These are phyloP conservation scores for Muscicapa comitata DNA, from an alignment of 2,797 vertebrate genomes.

Conservation along the genomic window DNA sequence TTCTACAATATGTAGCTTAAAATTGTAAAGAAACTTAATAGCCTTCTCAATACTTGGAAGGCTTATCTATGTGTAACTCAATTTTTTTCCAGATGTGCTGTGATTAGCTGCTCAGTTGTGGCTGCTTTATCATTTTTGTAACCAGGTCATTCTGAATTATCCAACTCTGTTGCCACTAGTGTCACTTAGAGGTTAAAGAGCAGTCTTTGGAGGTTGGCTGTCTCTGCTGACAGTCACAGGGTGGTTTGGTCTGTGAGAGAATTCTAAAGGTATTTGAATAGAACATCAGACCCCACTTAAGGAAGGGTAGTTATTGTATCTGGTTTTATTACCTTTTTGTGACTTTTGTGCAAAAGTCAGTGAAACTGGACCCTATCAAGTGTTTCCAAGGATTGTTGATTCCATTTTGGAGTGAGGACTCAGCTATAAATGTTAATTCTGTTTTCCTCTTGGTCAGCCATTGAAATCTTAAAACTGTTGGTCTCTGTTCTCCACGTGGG, in stretches of 20 bases:
- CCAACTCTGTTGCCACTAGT: neutral
- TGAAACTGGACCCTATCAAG: rapidly evolving
- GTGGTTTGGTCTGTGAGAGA: neutral
- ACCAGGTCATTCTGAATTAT: neutral
- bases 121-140: neutral
- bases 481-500: neutral
- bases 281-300: neutral
- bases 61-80: neutral
- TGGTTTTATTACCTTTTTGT: neutral
- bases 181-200: neutral
- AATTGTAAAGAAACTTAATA: neutral
- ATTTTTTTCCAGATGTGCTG: neutral
- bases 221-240: neutral
- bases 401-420: neutral
- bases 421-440: neutral
- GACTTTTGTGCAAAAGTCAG: neutral
- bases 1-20: neutral
- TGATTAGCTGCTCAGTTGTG: neutral
- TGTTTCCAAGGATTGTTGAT: neutral
- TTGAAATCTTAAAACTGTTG: neutral
- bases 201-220: neutral
- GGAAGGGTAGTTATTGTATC: neutral
- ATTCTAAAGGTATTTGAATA: neutral
- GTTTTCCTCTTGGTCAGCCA: neutral
- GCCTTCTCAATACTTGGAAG: neutral